These are phyloP conservation scores for Drosophila truncata DNA, from an alignment of 1,140 invertebrate species.

Conservation along the genomic window DNA sequence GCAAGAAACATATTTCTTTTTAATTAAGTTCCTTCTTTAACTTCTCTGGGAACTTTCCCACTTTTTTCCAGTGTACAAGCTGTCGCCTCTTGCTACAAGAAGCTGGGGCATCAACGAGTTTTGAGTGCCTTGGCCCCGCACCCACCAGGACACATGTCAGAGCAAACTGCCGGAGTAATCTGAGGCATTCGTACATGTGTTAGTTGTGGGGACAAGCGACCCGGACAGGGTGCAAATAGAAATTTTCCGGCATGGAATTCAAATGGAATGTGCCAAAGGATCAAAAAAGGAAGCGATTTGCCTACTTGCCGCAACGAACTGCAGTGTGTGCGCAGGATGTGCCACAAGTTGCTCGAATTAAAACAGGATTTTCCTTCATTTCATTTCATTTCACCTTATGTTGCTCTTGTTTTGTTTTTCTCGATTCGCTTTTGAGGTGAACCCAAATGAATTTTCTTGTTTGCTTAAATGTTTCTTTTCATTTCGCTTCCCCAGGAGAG, in stretches of 20 bases:
- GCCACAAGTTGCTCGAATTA: conserved; percentile 43
- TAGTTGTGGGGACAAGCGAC: conserved; percentile 34
- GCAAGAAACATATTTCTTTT: not conserved
- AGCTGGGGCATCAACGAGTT: conserved; percentile 1
- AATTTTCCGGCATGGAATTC: conserved; percentile 54
- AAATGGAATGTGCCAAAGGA: conserved; percentile 50
- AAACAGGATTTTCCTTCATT: conserved; percentile 50
- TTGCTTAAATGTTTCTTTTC: conserved; percentile 48
- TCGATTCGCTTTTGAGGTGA: conserved; percentile 54
- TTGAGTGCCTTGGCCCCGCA: conserved; percentile 21
- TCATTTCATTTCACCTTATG: conserved; percentile 23
- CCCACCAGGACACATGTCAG: conserved; percentile 44
- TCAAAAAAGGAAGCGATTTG: conserved; percentile 48
- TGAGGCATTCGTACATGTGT: conserved; percentile 55
- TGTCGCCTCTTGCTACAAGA: not conserved
- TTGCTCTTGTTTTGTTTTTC: conserved; percentile 26
- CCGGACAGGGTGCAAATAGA: conserved; percentile 54
- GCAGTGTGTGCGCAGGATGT: conserved; percentile 1
- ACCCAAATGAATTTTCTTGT: conserved; percentile 62
- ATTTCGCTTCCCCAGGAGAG: not conserved
- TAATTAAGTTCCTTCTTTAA: not conserved
- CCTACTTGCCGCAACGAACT: conserved; percentile 26
- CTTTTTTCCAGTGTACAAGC: not conserved
- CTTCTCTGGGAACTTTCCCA: not conserved
- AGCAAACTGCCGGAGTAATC: conserved; percentile 35